Percentiles rank a stretch among this genome's conserved stretches.
phyloP scores from a whole-genome alignment of 2,797 vertebrate genomes.

The Aeoliscus strigatus region DNA sequence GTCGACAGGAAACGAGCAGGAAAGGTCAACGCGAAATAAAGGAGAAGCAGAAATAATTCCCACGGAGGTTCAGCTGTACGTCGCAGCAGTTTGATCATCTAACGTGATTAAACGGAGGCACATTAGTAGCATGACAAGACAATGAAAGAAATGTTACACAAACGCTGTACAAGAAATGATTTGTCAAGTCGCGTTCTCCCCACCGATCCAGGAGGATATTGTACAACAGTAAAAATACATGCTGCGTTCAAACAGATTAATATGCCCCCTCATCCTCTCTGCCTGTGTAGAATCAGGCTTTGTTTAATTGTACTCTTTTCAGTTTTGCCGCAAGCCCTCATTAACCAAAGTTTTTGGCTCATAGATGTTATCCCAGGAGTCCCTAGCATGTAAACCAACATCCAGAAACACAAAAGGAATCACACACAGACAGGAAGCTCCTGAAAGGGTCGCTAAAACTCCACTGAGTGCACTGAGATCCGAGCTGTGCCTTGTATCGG shows the following conservation, averaged over 20 bases:
- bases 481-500: slow-evolving; percentile 32
- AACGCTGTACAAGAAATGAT: too few species aligned
- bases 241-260: too few species aligned
- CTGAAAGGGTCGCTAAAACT: slow-evolving; percentile 16
- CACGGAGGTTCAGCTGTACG: slow-evolving; percentile 30
- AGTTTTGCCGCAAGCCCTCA: slow-evolving; percentile 38
- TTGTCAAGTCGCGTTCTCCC: too few species aligned
- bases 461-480: slow-evolving; percentile 24
- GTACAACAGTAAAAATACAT: too few species aligned
- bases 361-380: slow-evolving; percentile 29
- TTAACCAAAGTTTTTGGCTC: slow-evolving; percentile 45
- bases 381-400: slow-evolving; percentile 10
- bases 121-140: background rate
- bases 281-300: too few species aligned
- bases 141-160: too few species aligned
- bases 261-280: slow-evolving; percentile 20
- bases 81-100: slow-evolving; percentile 23
- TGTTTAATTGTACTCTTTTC: slow-evolving; percentile 42
- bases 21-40: slow-evolving; percentile 47
- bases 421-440: slow-evolving; percentile 18
- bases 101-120: slow-evolving; percentile 6
- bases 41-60: too few species aligned
- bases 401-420: slow-evolving; percentile 30
- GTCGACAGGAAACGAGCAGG: slow-evolving; percentile 24
- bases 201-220: too few species aligned